A percentile compares a stretch with the other conserved stretches of the same genome.
These are phyloP conservation scores for Catharus bicknelli DNA, from an alignment of 2,113 vertebrate species.

Conservation along the genomic window DNA sequence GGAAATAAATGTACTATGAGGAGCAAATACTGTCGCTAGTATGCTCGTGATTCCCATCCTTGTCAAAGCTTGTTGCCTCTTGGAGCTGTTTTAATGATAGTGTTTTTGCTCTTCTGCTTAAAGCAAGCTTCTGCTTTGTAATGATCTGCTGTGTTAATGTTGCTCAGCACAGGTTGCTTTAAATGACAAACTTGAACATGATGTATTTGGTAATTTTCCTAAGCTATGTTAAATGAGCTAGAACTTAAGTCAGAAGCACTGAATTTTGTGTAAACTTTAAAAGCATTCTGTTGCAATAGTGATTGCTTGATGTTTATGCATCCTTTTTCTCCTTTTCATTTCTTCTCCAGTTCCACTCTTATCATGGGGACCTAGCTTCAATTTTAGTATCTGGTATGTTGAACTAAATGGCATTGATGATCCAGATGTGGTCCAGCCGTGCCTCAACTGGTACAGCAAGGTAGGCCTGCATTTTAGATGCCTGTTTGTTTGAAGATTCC, in stretches of 20 bases:
- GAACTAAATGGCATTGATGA: constrained; percentile 98
- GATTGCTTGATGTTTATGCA: not conserved
- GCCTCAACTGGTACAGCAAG: constrained; percentile 99
- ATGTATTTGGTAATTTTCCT: not conserved
- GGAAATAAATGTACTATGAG: constrained; percentile 33
- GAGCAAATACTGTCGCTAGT: constrained; percentile 25
- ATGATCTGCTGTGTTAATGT: constrained; percentile 15
- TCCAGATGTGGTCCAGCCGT: constrained; percentile 96
- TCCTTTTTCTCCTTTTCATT: constrained; percentile 53
- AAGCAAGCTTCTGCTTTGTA: constrained; percentile 48
- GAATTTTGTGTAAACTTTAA: not conserved
- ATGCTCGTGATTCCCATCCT: constrained; percentile 10
- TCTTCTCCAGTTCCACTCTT: constrained; percentile 90
- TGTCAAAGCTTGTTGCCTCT: constrained; percentile 56
- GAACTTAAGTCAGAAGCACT: not conserved
- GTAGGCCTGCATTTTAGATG: constrained; percentile 78
- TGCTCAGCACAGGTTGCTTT: constrained; percentile 28
- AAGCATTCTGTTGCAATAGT: not conserved
- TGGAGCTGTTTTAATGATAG: constrained; percentile 27
- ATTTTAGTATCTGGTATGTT: constrained; percentile 99
- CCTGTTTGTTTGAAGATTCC: not conserved
- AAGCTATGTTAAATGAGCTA: not conserved
- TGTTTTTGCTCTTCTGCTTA: constrained; percentile 23
- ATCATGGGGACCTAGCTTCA: constrained; percentile 99
- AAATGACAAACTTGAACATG: not conserved